Conservation (phyloP, 2,113 vertebrate genomes). For the Otocyon megalotis region DNA sequence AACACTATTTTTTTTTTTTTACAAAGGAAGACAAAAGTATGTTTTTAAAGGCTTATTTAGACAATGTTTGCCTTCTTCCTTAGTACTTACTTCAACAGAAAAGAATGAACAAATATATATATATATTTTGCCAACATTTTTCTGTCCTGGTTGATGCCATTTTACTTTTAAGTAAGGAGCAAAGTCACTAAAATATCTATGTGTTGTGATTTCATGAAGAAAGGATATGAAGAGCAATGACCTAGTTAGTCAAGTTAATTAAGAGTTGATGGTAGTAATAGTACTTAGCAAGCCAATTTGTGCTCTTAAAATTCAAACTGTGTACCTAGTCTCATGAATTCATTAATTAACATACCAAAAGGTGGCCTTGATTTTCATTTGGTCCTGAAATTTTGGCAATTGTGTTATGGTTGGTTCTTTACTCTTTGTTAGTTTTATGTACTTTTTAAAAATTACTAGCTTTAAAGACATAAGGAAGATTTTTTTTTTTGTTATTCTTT, state of each 20-base stretch:
- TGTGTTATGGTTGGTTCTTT: neutral
- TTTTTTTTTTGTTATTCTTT: slow-evolving; percentile 45
- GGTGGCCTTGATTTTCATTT: slow-evolving; percentile 46
- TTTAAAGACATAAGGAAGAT: slow-evolving; percentile 7
- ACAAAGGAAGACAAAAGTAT: neutral
- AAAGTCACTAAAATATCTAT: neutral
- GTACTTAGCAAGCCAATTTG: neutral
- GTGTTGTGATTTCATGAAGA: neutral
- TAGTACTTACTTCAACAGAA: slow-evolving; percentile 37
- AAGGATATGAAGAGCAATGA: neutral
- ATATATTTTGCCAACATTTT: neutral
- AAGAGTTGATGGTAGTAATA: neutral
- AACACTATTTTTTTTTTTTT: neutral
- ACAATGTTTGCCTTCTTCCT: neutral
- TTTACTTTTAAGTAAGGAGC: slow-evolving; percentile 25
- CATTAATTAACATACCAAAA: neutral
- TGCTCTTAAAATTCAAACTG: slow-evolving; percentile 10
- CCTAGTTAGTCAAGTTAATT: neutral
- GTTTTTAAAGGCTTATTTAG: slow-evolving; percentile 44
- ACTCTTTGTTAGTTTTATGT: neutral
- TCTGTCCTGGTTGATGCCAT: neutral
- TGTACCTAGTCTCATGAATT: neutral
- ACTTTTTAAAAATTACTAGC: neutral
- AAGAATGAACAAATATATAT: neutral
- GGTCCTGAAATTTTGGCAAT: slow-evolving; percentile 26